Evolutionary conservation across 2,113 vertebrate species (phyloP), one percentile per base, ranked within the genome.

Genomic region (Petrocephalus microphthalmus): DNA sequence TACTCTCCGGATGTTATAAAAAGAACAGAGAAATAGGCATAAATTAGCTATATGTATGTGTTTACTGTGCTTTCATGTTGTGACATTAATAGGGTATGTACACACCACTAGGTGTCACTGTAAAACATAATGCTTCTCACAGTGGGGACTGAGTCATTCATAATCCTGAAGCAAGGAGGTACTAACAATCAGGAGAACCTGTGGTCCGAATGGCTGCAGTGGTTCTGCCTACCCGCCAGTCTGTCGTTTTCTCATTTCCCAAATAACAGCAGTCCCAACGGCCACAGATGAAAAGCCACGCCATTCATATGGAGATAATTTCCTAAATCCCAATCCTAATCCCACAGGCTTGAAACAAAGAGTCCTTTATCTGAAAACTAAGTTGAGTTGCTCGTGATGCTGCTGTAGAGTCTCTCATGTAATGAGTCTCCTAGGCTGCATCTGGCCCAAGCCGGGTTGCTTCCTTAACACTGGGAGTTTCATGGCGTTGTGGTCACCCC

Each of bases 61-160:
- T 47, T 45, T 57, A 13, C 25, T 13, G 13, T 25, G 25, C 37
- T 84, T 83, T 60, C 33, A 19, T 57, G 33, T 84, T 60, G 53
- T 83, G 13, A 17, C 54, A 17, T 60, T 47, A 22, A 53, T 7
- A 42, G 37, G 15, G 87, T 33, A 60, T 17, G 37, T 33, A 64
- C 22, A 13, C 20, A 25, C 88, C 88, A 89, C 88, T 86, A 89
- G 88, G 83, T 89, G 88, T 74, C 83, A 37, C 84, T 89, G 49
- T 86, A 74, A 86, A 89, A 86, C 64, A 53, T 56, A 56, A 29
- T 7, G 33, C 64, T 89, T 78, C 25, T 74, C 84, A 54, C 29
- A 13, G 25, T 49, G 88, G 5, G 15, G 7, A 49, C 17, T 42
- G 8, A 56, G 8, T 52, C 74, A 83, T 82, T 52, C 37, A 84